Conservation (phyloP, 2,797 vertebrate genomes). For the Cossypha dichroa region DNA sequence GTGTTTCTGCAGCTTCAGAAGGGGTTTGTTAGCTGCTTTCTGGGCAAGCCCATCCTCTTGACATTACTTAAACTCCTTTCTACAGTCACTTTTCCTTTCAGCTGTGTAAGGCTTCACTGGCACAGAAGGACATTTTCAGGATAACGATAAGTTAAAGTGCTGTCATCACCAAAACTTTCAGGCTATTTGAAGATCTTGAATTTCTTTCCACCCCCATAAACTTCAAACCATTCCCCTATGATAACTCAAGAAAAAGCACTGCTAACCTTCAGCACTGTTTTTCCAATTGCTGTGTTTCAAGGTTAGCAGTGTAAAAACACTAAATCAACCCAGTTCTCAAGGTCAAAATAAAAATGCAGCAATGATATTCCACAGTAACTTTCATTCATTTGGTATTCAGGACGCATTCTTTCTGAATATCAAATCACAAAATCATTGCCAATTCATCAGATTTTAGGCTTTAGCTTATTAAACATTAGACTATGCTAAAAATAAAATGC, state of each 20-base stretch:
- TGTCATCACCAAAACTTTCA: neutral
- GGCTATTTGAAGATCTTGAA: neutral
- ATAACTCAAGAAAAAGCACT: neutral
- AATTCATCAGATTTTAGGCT: conserved; percentile 51
- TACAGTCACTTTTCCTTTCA: neutral
- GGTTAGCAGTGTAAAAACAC: neutral
- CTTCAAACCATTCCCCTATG: neutral
- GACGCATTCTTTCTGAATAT: neutral
- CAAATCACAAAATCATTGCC: conserved; percentile 36
- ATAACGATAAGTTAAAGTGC: neutral
- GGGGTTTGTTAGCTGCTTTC: neutral
- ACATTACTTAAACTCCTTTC: neutral
- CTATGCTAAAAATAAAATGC: conserved; percentile 29
- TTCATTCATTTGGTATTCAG: conserved; percentile 34
- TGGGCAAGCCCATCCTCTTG: neutral
- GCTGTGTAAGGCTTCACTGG: neutral
- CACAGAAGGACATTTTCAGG: conserved; percentile 32
- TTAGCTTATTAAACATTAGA: conserved; percentile 23
- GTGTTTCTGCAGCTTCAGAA: neutral
- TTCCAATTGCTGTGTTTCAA: neutral
- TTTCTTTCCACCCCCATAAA: neutral
- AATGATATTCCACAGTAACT: neutral
- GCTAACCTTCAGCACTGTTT: neutral
- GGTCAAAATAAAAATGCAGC: neutral
- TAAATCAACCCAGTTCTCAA: neutral